Conservation (phyloP, 2,888 invertebrate genomes). For the Lordiphosa fenestrarum region DNA sequence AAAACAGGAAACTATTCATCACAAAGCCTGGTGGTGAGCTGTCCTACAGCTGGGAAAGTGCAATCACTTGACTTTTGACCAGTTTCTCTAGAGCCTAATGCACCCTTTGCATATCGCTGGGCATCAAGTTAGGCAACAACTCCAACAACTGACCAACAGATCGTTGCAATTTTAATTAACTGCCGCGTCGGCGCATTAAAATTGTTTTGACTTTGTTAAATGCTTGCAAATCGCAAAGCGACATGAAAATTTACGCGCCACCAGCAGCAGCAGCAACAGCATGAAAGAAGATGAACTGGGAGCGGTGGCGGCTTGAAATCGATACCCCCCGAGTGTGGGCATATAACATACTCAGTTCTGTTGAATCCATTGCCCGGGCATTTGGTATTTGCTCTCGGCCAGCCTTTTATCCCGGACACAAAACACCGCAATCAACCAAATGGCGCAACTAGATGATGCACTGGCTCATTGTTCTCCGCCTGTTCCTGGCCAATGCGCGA, state of each 20-base stretch:
- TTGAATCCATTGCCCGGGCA: constrained; percentile 46
- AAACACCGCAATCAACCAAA: constrained; percentile 72
- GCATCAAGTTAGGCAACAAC: constrained; percentile 15
- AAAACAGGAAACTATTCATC: too few relatives aligned
- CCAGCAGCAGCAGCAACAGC: constrained; percentile 1
- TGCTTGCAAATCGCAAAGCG: constrained; percentile 72
- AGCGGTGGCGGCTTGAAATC: constrained; percentile 50
- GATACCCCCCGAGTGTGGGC: constrained; percentile 33
- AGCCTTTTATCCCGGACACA: constrained; percentile 14
- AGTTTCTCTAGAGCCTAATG: background rate
- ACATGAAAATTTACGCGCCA: constrained; percentile 73
- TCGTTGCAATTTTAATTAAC: constrained; percentile 73
- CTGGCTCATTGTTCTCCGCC: constrained; percentile 24
- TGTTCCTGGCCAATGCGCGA: constrained; percentile 22
- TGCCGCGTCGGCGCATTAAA: constrained; percentile 70
- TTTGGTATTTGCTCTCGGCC: constrained; percentile 30
- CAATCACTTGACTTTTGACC: too few relatives aligned
- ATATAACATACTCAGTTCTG: constrained; percentile 19
- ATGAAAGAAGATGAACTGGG: constrained; percentile 26
- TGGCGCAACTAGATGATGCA: constrained; percentile 43
- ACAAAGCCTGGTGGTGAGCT: too few relatives aligned
- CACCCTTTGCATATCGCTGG: constrained; percentile 15
- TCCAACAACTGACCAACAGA: constrained; percentile 46
- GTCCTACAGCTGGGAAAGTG: too few relatives aligned
- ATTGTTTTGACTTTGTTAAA: constrained; percentile 75